Evolutionary conservation across 2,113 vertebrate genomes (phyloP).

Genomic region (Protomyctophum bolini): DNA sequence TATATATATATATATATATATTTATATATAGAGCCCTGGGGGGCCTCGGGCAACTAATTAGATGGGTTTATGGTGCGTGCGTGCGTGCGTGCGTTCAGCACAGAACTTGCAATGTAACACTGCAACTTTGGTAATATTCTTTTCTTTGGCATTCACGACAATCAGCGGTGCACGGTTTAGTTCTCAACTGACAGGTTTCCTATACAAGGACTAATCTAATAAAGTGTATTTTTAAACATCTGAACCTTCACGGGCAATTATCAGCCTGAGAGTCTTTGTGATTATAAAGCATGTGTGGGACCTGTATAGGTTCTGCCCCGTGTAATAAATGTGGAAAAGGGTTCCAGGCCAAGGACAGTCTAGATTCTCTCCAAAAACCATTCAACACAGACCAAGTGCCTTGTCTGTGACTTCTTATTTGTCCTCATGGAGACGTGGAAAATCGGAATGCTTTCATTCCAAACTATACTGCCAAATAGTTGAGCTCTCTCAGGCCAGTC

Average conservation of each 20-base stretch:
- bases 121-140: background rate
- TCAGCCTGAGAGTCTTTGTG: constrained; percentile 43
- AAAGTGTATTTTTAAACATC: constrained; percentile 50
- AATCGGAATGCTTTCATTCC: constrained; percentile 78
- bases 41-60: too few relatives aligned
- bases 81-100: constrained; percentile 25
- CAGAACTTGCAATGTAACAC: constrained; percentile 1
- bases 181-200: constrained; percentile 19
- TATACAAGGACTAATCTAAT: constrained; percentile 37
- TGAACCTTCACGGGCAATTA: constrained; percentile 57
- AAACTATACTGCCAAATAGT: constrained; percentile 73
- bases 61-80: too few relatives aligned
- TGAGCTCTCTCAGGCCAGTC: constrained; percentile 50
- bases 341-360: constrained; percentile 57
- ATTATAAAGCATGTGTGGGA: constrained; percentile 58
- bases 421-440: constrained; percentile 78
- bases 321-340: constrained; percentile 71
- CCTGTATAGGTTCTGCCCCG: constrained; percentile 52
- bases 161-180: background rate
- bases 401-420: constrained; percentile 74
- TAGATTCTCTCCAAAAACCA: constrained; percentile 66
- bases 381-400: constrained; percentile 69
- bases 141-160: constrained; percentile 1
- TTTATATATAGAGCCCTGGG: too few relatives aligned
- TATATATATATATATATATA: too few relatives aligned